Conservation (phyloP, 2,113 vertebrate genomes). For the Bungarus multicinctus region DNA sequence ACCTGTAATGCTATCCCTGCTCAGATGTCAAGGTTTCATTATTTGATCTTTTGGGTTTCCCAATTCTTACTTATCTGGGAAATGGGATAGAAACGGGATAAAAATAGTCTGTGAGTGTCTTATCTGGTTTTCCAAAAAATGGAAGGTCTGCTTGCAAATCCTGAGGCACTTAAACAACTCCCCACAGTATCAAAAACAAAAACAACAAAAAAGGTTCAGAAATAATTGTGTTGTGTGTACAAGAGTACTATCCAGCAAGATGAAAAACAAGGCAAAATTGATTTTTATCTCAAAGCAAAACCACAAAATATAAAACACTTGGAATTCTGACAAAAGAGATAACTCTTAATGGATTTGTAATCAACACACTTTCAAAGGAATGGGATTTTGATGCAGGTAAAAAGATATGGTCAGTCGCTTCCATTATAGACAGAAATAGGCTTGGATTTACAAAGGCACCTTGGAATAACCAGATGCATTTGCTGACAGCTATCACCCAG, state of each 20-base stretch:
- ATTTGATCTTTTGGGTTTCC: not conserved
- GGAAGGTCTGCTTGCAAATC: slow-evolving; percentile 37
- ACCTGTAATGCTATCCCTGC: not conserved
- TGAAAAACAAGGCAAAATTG: slow-evolving; percentile 16
- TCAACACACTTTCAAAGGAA: not conserved
- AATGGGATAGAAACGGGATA: not conserved
- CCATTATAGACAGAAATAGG: not conserved
- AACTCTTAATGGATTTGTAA: slow-evolving; percentile 26
- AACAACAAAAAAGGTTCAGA: slow-evolving; percentile 26
- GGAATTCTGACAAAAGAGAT: slow-evolving; percentile 27
- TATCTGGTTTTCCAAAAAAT: slow-evolving; percentile 23
- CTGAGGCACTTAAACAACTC: slow-evolving; percentile 27
- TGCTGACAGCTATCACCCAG: not conserved
- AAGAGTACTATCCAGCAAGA: slow-evolving; percentile 22
- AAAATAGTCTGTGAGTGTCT: slow-evolving; percentile 11
- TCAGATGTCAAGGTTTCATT: not conserved
- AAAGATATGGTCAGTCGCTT: not conserved
- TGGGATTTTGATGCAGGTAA: not conserved
- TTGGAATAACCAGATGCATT: not conserved
- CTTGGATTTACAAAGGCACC: not conserved
- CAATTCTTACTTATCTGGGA: not conserved
- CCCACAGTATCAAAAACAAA: slow-evolving; percentile 16
- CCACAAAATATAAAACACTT: slow-evolving; percentile 12
- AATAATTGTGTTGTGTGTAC: slow-evolving; percentile 51
- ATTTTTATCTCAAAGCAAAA: not conserved